phyloP scores from a whole-genome alignment of 30 jellyfish, hydroid and myxozoan species.

The Aurelia sp. region DNA sequence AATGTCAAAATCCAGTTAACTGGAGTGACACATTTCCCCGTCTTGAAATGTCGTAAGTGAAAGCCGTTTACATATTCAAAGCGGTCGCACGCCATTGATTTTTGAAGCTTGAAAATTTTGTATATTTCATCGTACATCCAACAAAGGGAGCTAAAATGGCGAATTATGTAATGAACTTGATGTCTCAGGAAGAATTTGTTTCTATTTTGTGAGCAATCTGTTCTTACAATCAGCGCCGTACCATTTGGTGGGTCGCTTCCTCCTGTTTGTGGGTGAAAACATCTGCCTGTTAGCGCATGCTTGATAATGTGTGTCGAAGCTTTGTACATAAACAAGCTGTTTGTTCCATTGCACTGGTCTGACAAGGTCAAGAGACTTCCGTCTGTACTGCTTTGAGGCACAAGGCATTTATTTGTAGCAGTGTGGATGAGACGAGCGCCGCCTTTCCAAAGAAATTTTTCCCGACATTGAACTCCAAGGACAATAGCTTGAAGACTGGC shows the following conservation, averaged over 20 bases:
- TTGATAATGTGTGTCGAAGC: neutral
- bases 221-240: neutral
- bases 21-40: slow-evolving; percentile 30
- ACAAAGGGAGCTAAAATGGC: slow-evolving; percentile 35
- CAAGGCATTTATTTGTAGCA: slow-evolving; percentile 26
- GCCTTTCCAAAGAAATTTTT: slow-evolving; percentile 44
- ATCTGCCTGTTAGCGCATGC: slow-evolving; percentile 31
- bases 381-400: neutral
- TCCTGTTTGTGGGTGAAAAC: slow-evolving; percentile 9
- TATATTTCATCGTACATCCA: slow-evolving; percentile 13
- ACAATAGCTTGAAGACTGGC: slow-evolving; percentile 20
- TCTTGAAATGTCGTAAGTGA: slow-evolving; percentile 20
- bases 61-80: slow-evolving; percentile 15
- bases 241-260: neutral
- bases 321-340: slow-evolving; percentile 43
- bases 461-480: slow-evolving; percentile 29
- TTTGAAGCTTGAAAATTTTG: slow-evolving; percentile 3
- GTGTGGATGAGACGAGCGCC: slow-evolving; percentile 48
- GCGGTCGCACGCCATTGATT: slow-evolving; percentile 43
- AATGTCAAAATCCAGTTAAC: neutral
- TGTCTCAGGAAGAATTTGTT: slow-evolving; percentile 28
- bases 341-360: slow-evolving; percentile 32
- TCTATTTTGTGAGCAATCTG: neutral
- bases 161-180: slow-evolving; percentile 22
- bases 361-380: slow-evolving; percentile 22